These are phyloP conservation scores for Ichneumoninae sp. DNA, from an alignment of 2,888 invertebrate genomes.

Conservation along the genomic window DNA sequence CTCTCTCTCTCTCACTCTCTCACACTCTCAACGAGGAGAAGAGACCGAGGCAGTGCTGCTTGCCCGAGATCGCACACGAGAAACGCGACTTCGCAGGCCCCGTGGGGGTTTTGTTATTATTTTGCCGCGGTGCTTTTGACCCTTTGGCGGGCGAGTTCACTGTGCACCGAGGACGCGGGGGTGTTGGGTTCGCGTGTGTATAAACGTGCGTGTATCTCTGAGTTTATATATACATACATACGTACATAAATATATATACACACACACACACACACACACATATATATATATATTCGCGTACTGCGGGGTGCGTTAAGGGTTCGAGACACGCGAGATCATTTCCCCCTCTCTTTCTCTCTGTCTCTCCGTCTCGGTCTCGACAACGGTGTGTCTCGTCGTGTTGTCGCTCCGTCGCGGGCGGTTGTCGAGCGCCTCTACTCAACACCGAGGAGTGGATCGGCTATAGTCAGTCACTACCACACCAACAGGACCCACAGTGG, in stretches of 20 bases:
- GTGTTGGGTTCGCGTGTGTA: constrained; percentile 75
- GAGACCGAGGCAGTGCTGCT: neutral
- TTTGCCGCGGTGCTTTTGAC: constrained; percentile 83
- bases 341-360: constrained; percentile 22
- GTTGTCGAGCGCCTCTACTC: constrained; percentile 28
- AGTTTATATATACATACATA: constrained; percentile 10
- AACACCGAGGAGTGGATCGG: neutral
- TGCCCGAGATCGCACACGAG: constrained; percentile 55
- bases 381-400: constrained; percentile 44
- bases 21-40: constrained; percentile 11
- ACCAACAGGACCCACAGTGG: constrained; percentile 9
- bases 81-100: constrained; percentile 53
- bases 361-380: constrained; percentile 5
- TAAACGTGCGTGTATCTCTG: constrained; percentile 30
- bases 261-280: neutral
- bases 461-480: constrained; percentile 14
- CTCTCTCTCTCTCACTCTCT: too few species aligned
- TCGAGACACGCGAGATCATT: constrained; percentile 54
- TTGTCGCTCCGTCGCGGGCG: constrained; percentile 39
- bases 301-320: constrained; percentile 49
- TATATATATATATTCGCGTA: neutral
- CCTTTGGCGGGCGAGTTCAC: constrained; percentile 83
- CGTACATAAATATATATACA: constrained; percentile 8
- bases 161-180: constrained; percentile 78
- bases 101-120: constrained; percentile 81